These are phyloP conservation scores for Megalopta genalis DNA, from an alignment of 1,140 invertebrate genomes.

Conservation along the genomic window DNA sequence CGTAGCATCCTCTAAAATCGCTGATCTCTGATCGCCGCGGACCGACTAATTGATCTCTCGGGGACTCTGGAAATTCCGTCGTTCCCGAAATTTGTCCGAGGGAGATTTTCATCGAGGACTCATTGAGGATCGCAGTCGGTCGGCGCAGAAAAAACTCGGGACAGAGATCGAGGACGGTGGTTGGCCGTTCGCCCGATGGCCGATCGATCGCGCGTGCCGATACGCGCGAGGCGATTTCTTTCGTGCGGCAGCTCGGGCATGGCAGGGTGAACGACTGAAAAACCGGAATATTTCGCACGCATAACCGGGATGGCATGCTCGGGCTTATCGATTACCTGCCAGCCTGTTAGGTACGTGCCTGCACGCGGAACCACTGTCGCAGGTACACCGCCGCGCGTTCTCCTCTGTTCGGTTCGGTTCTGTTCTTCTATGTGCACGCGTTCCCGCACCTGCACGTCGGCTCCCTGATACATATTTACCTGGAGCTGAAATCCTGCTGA, in stretches of 20 bases:
- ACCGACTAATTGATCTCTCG: no score
- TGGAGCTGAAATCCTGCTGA: no score
- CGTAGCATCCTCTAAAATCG: no score
- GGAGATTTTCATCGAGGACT: no score
- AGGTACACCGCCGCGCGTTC: constrained; percentile 6
- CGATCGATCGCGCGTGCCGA: constrained; percentile 20
- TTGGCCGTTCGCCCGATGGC: neutral
- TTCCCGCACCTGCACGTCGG: neutral
- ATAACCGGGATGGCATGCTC: constrained; percentile 33
- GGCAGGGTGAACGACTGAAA: constrained; percentile 31
- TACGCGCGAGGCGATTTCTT: constrained; percentile 7
- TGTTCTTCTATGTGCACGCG: no score
- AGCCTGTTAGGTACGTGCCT: constrained; percentile 36
- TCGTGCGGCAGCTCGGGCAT: neutral
- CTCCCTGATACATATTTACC: neutral
- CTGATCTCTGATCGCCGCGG: no score
- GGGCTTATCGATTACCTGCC: constrained; percentile 43
- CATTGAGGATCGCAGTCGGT: no score
- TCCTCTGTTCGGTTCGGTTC: no score
- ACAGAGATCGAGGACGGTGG: neutral
- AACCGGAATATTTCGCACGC: constrained; percentile 43
- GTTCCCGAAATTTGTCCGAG: no score
- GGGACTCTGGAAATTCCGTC: no score
- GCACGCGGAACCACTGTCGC: constrained; percentile 21
- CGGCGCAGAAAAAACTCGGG: no score